phyloP scores from a whole-genome alignment of 2,113 vertebrate species.

The Menura novaehollandiae region DNA sequence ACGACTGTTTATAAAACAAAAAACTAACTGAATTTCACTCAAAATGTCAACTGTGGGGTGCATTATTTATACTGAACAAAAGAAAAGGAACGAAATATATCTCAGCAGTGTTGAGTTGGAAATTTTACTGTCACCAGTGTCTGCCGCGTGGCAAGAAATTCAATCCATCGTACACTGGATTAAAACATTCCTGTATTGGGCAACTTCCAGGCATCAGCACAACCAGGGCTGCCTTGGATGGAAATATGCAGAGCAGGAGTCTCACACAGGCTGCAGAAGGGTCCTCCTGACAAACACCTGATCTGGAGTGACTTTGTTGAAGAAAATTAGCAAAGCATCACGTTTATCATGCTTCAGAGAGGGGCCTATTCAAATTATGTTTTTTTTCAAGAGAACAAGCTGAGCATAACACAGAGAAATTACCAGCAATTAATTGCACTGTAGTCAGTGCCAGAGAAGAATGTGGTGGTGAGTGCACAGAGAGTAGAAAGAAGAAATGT shows the following conservation, averaged over 20 bases:
- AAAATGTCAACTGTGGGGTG: background rate
- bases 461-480: too few relatives aligned
- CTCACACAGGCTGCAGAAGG: background rate
- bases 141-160: background rate
- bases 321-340: background rate
- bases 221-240: background rate
- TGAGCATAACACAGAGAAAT: background rate
- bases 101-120: background rate
- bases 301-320: background rate
- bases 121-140: background rate
- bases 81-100: background rate
- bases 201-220: background rate
- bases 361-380: background rate
- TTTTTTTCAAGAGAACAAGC: background rate
- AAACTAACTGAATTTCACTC: background rate
- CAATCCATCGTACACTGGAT: rapidly evolving
- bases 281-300: background rate
- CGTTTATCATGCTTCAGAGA: background rate
- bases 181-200: background rate
- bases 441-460: background rate
- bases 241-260: background rate
- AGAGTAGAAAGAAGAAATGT: background rate
- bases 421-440: background rate
- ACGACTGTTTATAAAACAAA: background rate
- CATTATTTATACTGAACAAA: background rate